Base-by-base conservation (phyloP, 2,113 vertebrate species). In the Ochotona princeps region DNA sequence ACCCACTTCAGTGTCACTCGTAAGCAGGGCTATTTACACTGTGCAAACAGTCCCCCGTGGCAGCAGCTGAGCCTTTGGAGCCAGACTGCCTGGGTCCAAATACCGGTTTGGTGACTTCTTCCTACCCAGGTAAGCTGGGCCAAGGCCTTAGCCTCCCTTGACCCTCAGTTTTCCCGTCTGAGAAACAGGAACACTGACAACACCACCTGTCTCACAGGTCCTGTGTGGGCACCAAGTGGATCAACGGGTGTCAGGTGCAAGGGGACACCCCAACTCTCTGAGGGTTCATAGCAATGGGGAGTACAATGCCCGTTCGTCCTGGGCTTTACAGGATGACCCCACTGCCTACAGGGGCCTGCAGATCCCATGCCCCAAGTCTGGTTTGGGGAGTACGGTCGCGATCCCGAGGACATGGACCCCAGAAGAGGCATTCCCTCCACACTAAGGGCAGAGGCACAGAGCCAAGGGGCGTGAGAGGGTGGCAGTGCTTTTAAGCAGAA, bases 111-210 rank as follows among this genome's bases (percentile, higher is more conserved):
- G 73, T 67, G 67, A 44, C 87, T 95, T 93, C 81, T 87, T 44
- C 69, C 30, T 49, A 75, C 73, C 65, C 87, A 13, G 28, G 30
- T 89, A 81, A 95, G 69, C 67, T 49, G 35, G 65, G n/a, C 21
- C 63, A 86, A 90, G 88, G 73, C 67, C 86, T 89, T 91, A 83
- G 87, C 51, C 32, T 87, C 23, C 51, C 67, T n/a, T 82, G 69
- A 66, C 12, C 54, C 80, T 96, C 51, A 44, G 66, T 92, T 94
- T 93, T 94, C 89, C 84, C 73, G 89, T 93, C 92, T 83, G 81
- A 69, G 89, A 92, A 96, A 89, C 35, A 82, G 83, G 82, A 49
- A 70, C 32, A 89, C 54, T 57, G 18, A 57, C 17, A 13, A 79
- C 35, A 73, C 75, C 57, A 78, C 63, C 54, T 44, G 67, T 44